Evolutionary conservation across 2,888 invertebrate genomes (phyloP), one percentile per base, ranked within the genome.

Genomic region (Rhorus exstirpatorius): DNA sequence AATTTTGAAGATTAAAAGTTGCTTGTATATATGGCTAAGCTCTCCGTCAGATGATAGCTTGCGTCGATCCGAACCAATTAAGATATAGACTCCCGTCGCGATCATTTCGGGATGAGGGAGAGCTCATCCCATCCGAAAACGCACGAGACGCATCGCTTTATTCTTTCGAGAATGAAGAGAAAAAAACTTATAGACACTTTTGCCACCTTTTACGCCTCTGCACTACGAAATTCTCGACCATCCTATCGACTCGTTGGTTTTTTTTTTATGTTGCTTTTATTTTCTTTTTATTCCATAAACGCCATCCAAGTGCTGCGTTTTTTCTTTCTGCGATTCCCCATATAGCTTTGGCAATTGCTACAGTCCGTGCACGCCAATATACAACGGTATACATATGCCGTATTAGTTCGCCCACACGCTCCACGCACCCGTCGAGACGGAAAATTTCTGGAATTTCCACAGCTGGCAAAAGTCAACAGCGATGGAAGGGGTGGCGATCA

Each of bases 381-480:
- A 77, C 31, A 19, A 35, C 41, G 19, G 31, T 46, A n/a, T n/a
- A n/a, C n/a, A 38, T n/a, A 46, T 26, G 38, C 63, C 61, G n/a
- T 24, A 60, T 71, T 24, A 35, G 60, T 14, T 81, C 77, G 44
- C 71, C 63, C 78, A 61, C 67, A 8, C 60, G 46, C 17, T 65
- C n/a, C n/a, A n/a, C n/a, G n/a, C 55, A 41, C 67, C 55, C 14
- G 60, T 61, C 31, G 24, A 38, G 67, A 60, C 67, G 51, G 61
- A 58, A 41, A 38, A 60, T 67, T 75, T 60, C 31, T 49, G 10
- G 26, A 53, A 38, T 51, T 51, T 38, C 38, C n/a, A n/a, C 7
- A 6, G 10, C n/a, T 7, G 3, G 19, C 12, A 38, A 38, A 61
- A 12, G 24, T 21, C 49, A 51, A 68, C 35, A 38, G 35, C 65